Evolutionary conservation across 2,888 invertebrate species (phyloP).

Genomic region (Sinopyrophorus schimmeli): DNA sequence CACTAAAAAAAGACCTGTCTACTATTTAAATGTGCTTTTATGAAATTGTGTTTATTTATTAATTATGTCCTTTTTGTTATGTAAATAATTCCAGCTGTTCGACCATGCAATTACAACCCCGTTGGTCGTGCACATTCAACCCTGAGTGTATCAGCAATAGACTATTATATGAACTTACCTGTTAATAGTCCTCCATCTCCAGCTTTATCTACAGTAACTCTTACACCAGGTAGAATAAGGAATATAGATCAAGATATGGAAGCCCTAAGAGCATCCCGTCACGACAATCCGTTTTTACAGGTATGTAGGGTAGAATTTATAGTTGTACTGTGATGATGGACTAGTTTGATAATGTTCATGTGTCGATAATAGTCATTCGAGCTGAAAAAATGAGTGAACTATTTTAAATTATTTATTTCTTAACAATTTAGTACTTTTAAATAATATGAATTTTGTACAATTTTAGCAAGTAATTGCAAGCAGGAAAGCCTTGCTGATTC

Average conservation of each 20-base stretch:
- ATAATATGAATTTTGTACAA: background rate
- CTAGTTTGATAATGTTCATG: background rate
- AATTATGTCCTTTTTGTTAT: too few species aligned
- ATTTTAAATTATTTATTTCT: too few species aligned
- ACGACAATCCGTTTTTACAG: conserved; percentile 83
- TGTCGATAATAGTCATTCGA: too few species aligned
- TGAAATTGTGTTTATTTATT: too few species aligned
- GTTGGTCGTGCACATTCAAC: conserved; percentile 52
- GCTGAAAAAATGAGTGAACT: too few species aligned
- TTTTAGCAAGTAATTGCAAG: conserved; percentile 76
- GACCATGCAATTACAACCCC: conserved; percentile 37
- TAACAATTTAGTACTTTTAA: too few species aligned
- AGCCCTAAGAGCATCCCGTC: conserved; percentile 75
- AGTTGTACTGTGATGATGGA: background rate
- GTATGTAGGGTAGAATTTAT: conserved; percentile 50
- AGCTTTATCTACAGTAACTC: conserved; percentile 66
- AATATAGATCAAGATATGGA: conserved; percentile 86
- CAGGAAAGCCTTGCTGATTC: conserved; percentile 77
- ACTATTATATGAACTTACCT: conserved; percentile 51
- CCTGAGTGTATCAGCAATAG: conserved; percentile 52
- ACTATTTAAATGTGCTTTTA: too few species aligned
- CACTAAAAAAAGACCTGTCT: too few species aligned
- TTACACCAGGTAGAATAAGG: conserved; percentile 74
- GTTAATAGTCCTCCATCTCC: conserved; percentile 56
- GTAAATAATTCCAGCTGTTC: too few species aligned